Conservation (phyloP, 2,113 vertebrate species). For the Oryzias melastigma region DNA sequence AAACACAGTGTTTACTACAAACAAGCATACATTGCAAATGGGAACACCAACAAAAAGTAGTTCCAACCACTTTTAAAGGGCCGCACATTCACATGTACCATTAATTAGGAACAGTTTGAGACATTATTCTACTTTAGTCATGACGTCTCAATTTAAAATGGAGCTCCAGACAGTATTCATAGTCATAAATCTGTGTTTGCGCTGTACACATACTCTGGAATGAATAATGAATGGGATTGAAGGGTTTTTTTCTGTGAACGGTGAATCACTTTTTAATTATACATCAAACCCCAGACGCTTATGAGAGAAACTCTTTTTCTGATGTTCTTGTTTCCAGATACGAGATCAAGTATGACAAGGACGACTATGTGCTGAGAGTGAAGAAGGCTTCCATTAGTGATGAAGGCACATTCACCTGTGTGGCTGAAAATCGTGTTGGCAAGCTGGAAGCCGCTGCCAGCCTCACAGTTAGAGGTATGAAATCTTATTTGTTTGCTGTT, state of each 20-base stretch:
- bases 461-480: constrained; percentile 93
- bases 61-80: no score
- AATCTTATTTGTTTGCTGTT: neutral
- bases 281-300: constrained; percentile 41
- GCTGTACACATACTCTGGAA: neutral
- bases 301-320: constrained; percentile 11
- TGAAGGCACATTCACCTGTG: constrained; percentile 90
- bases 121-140: no score
- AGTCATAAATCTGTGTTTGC: constrained; percentile 2
- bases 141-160: no score
- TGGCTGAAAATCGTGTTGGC: constrained; percentile 95
- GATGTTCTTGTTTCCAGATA: constrained; percentile 78
- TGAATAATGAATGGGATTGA: constrained; percentile 67
- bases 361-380: constrained; percentile 92
- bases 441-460: constrained; percentile 91
- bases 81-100: no score
- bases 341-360: constrained; percentile 95
- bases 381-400: constrained; percentile 87
- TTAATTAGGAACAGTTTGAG: no score
- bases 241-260: constrained; percentile 53
- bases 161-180: no score
- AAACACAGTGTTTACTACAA: constrained; percentile 29
- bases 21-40: constrained; percentile 35
- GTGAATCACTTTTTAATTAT: constrained; percentile 76
- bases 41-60: constrained; percentile 34